Conservation (phyloP, 2,888 invertebrate genomes). For the Conus canariensis region DNA sequence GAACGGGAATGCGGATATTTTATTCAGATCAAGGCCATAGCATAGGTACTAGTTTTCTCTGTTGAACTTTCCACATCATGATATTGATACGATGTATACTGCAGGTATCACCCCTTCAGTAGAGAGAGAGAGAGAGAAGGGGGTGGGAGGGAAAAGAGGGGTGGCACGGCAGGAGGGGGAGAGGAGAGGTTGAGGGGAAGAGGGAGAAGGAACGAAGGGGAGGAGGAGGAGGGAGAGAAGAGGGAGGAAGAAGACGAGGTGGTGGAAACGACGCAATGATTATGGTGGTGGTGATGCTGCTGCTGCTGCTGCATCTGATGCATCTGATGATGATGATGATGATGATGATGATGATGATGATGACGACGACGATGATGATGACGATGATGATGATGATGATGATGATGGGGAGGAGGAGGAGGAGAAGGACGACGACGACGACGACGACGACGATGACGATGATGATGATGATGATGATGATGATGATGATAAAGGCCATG, state of each 20-base stretch:
- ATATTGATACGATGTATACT: no score
- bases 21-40: no score
- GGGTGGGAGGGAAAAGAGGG: background rate
- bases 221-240: background rate
- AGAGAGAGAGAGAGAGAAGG: background rate
- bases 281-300: no score
- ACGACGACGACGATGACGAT: background rate
- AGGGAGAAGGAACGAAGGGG: background rate
- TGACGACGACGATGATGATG: background rate
- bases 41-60: no score
- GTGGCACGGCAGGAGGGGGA: background rate
- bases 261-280: background rate
- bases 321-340: background rate
- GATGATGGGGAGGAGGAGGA: background rate
- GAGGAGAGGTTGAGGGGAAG: background rate
- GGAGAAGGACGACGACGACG: conserved; percentile 80
- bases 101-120: no score
- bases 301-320: no score
- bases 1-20: no score
- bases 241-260: background rate
- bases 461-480: conserved; percentile 22
- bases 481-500: background rate
- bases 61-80: no score
- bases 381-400: background rate
- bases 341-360: background rate